These are phyloP conservation scores for Cenopis cana DNA, from an alignment of 2,888 invertebrate species.

Conservation along the genomic window DNA sequence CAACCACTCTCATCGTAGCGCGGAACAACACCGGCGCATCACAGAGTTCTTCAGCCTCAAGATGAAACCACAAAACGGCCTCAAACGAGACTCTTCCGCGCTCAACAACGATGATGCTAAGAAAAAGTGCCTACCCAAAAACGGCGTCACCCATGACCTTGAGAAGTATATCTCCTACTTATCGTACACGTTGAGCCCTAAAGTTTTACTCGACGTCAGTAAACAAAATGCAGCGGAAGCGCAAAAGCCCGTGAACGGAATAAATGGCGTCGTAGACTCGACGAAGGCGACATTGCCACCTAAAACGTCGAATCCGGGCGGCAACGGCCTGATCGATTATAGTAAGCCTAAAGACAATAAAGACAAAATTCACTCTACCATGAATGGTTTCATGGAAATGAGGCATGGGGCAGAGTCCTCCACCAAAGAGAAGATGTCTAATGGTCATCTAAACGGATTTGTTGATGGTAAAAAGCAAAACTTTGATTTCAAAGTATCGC, in stretches of 20 bases:
- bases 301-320: slow-evolving; percentile 57
- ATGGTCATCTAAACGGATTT: slow-evolving; percentile 65
- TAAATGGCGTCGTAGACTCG: slow-evolving; percentile 56
- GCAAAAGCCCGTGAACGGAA: slow-evolving; percentile 54
- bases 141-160: slow-evolving; percentile 77
- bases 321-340: slow-evolving; percentile 66
- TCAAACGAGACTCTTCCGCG: slow-evolving; percentile 75
- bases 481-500: slow-evolving; percentile 57
- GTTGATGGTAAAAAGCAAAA: slow-evolving; percentile 65
- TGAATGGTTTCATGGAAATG: slow-evolving; percentile 75
- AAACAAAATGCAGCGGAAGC: slow-evolving; percentile 65
- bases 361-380: slow-evolving; percentile 62
- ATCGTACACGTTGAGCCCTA: slow-evolving; percentile 79
- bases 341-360: slow-evolving; percentile 64
- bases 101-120: slow-evolving; percentile 69
- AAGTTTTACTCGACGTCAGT: slow-evolving; percentile 76
- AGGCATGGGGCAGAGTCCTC: slow-evolving; percentile 63
- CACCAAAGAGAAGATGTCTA: slow-evolving; percentile 61
- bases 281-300: slow-evolving; percentile 61
- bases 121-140: slow-evolving; percentile 78
- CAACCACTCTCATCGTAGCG: slow-evolving; percentile 49
- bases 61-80: slow-evolving; percentile 88
- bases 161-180: slow-evolving; percentile 82
- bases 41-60: slow-evolving; percentile 94
- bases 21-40: slow-evolving; percentile 90